Conservation (phyloP, 2,888 invertebrate species). For the Silvanus unidentatus region DNA sequence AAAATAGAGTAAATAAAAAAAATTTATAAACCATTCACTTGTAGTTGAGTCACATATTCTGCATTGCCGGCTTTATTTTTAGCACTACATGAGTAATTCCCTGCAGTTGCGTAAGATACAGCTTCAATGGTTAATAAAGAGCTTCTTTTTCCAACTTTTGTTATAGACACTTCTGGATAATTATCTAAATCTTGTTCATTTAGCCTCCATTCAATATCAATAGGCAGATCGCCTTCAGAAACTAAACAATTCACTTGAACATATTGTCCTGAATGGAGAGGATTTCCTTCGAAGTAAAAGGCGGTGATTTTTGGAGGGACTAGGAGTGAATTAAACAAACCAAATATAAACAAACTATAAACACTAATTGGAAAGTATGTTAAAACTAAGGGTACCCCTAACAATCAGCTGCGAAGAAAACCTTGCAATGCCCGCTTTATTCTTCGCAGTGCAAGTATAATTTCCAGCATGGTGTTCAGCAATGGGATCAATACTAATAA, state of each 20-base stretch:
- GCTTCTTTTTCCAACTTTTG: constrained; percentile 54
- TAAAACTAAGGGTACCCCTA: constrained; percentile 49
- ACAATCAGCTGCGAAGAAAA: constrained; percentile 50
- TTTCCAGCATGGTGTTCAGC: constrained; percentile 52
- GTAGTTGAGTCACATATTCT: constrained; percentile 55
- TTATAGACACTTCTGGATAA: constrained; percentile 52
- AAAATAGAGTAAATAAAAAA: constrained; percentile 11
- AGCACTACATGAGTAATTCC: constrained; percentile 61
- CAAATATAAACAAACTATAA: constrained; percentile 52
- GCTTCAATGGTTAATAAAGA: constrained; percentile 63
- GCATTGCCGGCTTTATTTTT: constrained; percentile 59
- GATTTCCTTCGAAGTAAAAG: constrained; percentile 70
- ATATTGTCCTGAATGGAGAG: constrained; percentile 45
- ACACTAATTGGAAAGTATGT: constrained; percentile 43
- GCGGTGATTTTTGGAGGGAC: constrained; percentile 75
- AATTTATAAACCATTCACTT: constrained; percentile 59
- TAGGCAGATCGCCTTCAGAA: constrained; percentile 67
- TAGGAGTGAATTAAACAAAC: constrained; percentile 45
- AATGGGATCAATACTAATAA: constrained; percentile 55
- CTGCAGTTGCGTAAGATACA: constrained; percentile 60
- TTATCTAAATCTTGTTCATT: constrained; percentile 57
- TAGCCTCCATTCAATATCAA: constrained; percentile 69
- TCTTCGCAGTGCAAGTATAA: constrained; percentile 54
- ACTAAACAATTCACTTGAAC: constrained; percentile 55
- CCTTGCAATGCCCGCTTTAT: constrained; percentile 50